Conservation (phyloP, 2,797 vertebrate genomes). For the Chromis chromis region DNA sequence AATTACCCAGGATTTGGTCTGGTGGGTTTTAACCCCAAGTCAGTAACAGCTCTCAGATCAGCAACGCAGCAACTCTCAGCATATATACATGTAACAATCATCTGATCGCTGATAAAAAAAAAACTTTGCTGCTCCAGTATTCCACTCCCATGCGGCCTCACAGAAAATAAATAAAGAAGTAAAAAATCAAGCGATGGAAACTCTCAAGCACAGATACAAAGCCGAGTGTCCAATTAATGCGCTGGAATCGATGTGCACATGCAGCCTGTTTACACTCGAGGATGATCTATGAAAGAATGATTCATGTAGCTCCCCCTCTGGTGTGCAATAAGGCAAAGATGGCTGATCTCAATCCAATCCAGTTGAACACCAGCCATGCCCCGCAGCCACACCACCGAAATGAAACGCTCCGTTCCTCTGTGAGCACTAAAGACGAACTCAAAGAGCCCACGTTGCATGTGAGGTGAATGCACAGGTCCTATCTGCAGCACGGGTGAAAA, state of each 20-base stretch:
- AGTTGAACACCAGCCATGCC: conserved; percentile 60
- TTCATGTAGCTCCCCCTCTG: conserved; percentile 43
- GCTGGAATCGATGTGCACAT: conserved; percentile 5
- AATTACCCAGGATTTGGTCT: conserved; percentile 34
- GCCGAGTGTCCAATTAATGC: conserved; percentile 33
- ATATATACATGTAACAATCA: conserved; percentile 23
- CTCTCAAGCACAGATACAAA: neutral
- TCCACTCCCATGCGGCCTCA: conserved; percentile 5
- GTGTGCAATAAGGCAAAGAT: conserved; percentile 48
- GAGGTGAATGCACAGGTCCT: conserved; percentile 13
- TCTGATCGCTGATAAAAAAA: conserved; percentile 21
- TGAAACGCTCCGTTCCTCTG: conserved; percentile 53
- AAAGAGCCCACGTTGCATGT: conserved; percentile 20
- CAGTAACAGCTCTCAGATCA: conserved; percentile 18
- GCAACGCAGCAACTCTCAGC: conserved; percentile 6
- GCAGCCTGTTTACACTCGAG: conserved; percentile 24
- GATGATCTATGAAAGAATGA: conserved; percentile 47
- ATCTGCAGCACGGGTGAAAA: neutral
- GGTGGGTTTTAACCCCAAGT: conserved; percentile 10
- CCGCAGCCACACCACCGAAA: conserved; percentile 51
- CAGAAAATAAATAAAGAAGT: too few relatives aligned
- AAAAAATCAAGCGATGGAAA: conserved; percentile 6
- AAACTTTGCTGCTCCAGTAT: neutral
- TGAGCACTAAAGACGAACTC: conserved; percentile 42
- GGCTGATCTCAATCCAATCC: conserved; percentile 64